phyloP scores from a whole-genome alignment of 1,140 invertebrate species.

The Eurosta solidaginis region DNA sequence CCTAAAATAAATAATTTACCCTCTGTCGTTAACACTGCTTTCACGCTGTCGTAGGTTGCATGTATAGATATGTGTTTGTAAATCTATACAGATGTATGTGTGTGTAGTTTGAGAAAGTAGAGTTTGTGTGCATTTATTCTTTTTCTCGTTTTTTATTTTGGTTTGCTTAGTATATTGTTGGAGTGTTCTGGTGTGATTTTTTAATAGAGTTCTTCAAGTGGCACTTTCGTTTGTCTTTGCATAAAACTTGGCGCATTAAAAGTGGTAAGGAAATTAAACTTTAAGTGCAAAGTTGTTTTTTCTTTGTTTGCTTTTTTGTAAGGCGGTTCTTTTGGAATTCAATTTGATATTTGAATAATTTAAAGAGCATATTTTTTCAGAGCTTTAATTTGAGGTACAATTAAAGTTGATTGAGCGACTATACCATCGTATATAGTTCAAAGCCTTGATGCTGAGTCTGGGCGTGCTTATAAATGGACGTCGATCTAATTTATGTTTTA shows the following conservation, averaged over 20 bases:
- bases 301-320: not conserved
- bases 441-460: too few relatives aligned
- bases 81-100: too few relatives aligned
- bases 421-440: too few relatives aligned
- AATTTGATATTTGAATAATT: not conserved
- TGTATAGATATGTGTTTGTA: not conserved
- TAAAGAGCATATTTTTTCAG: too few relatives aligned
- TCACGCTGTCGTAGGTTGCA: not conserved
- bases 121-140: not conserved
- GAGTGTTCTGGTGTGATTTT: conserved; percentile 17
- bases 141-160: not conserved
- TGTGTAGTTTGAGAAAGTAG: not conserved
- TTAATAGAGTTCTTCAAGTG: conserved; percentile 30
- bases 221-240: conserved; percentile 24
- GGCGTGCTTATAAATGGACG: too few relatives aligned
- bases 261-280: conserved; percentile 24
- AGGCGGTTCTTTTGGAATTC: not conserved
- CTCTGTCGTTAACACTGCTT: not conserved
- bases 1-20: conserved; percentile 25
- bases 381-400: too few relatives aligned
- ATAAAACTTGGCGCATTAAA: conserved; percentile 19
- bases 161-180: conserved; percentile 6
- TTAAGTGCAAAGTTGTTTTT: not conserved
- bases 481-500: too few relatives aligned
- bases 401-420: too few relatives aligned